These are phyloP conservation scores for Mirza zaza DNA, from an alignment of 2,113 vertebrate species.

Conservation along the genomic window DNA sequence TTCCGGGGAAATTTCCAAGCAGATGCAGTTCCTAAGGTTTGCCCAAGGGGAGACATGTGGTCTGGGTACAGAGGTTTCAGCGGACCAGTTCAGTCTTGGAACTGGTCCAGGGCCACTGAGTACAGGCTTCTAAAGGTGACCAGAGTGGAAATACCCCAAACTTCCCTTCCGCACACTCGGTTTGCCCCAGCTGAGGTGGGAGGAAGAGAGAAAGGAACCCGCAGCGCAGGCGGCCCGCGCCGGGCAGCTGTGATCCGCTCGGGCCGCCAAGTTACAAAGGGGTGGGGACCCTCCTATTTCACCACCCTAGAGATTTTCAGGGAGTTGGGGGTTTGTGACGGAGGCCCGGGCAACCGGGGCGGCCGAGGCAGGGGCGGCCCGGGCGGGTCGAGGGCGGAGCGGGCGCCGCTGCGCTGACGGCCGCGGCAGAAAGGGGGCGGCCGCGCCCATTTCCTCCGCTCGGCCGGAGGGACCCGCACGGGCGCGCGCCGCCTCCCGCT, in stretches of 20 bases:
- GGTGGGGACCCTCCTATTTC: background rate
- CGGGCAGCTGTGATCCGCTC: background rate
- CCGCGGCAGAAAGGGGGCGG: slow-evolving; percentile 60
- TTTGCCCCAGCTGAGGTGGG: background rate
- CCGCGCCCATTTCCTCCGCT: slow-evolving; percentile 51
- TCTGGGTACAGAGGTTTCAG: background rate
- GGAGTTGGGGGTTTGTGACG: slow-evolving; percentile 42
- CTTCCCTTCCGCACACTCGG: background rate
- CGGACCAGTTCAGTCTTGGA: background rate
- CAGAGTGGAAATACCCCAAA: background rate
- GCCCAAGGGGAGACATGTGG: background rate
- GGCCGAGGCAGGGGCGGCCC: background rate
- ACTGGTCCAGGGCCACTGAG: background rate
- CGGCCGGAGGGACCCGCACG: background rate
- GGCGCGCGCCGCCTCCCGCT: background rate
- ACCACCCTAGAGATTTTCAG: background rate
- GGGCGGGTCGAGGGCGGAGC: background rate
- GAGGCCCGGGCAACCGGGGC: background rate
- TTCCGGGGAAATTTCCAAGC: background rate
- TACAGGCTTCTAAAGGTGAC: background rate
- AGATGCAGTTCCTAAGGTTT: background rate
- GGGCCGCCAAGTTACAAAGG: background rate
- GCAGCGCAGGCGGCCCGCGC: background rate
- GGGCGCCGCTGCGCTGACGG: slow-evolving; percentile 19
- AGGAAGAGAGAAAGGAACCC: background rate